Base-by-base conservation (phyloP, 2,888 invertebrate species). In the Rambutsinella grinnellia region DNA sequence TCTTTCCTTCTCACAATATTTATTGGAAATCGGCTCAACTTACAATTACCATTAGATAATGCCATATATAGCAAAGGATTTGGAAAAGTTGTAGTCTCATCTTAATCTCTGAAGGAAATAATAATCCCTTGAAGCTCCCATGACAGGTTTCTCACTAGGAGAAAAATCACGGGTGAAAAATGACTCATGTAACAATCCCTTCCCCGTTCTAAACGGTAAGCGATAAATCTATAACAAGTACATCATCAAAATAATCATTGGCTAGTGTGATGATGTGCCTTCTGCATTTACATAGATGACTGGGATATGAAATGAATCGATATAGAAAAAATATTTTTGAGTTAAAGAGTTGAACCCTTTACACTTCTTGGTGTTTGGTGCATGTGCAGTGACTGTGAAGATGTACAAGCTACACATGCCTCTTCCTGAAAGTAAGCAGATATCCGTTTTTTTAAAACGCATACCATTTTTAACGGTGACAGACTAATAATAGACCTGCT, bases 61-160 rank as follows among this genome's bases (percentile, higher is more conserved):
- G 21, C 19, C 28, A 57, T 21, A 49, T 49, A 49, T 17, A 49
- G 19, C 5, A 36, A 36, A 36, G 36, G 36, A 36, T 36, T 36
- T 36, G 13, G 36, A 27, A 8, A 57, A 57, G 27, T 27, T 57
- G 27, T 36, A 36, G 13, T 8, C 36, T 36, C 5, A 5, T 36
- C 13, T 58, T 57, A 67, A 67, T 67, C 67, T 53, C 28, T 67
- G 67, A 67, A 67, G 67, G 49, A 67, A 67, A 67, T 67, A 67
- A 67, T 67, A 58, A 67, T 67, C 67, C 67, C 51, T 67, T 26
- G 58, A 58, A 36, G 58, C 58, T 13, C 19, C 58, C 27, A 49
- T 67, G 67, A 67, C 67, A 67, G 58, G 26, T 67, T 49, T 67
- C 49, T 49, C 49, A 57, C 36, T 36, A 36, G 57, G 26, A 58